phyloP scores from a whole-genome alignment of 2,888 invertebrate species.

The Tortrix viridana region DNA sequence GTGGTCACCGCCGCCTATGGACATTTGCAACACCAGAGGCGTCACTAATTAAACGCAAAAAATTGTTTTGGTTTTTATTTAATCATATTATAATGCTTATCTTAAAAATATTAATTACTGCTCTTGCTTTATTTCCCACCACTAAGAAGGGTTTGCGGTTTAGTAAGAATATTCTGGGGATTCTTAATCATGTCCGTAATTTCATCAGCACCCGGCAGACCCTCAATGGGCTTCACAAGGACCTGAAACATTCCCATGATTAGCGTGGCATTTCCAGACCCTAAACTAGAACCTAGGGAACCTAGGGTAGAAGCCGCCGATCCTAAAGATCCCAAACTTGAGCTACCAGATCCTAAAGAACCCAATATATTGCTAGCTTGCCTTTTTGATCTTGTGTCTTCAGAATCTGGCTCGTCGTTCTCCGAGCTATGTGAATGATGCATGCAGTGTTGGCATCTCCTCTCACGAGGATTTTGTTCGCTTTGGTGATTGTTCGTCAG shows the following conservation, averaged over 20 bases:
- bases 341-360: conserved; percentile 13
- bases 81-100: neutral
- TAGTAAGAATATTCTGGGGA: conserved; percentile 26
- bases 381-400: conserved; percentile 14
- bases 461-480: conserved; percentile 15
- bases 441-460: neutral
- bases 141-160: conserved; percentile 18
- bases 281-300: conserved; percentile 35
- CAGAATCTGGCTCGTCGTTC: no score
- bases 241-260: conserved; percentile 60
- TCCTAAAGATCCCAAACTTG: conserved; percentile 17
- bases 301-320: conserved; percentile 21
- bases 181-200: conserved; percentile 22
- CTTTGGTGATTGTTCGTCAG: neutral
- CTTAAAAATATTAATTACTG: neutral
- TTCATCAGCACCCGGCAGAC: conserved; percentile 30
- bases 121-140: conserved; percentile 16
- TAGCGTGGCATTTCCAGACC: conserved; percentile 45
- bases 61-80: neutral
- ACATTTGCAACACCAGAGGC: no score
- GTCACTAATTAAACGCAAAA: no score
- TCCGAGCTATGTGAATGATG: neutral
- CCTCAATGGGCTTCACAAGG: conserved; percentile 52
- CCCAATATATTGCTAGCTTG: conserved; percentile 7
- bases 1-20: no score